Base-by-base conservation (phyloP, 2,113 vertebrate genomes). In the Forbesichthys papilliferus region DNA sequence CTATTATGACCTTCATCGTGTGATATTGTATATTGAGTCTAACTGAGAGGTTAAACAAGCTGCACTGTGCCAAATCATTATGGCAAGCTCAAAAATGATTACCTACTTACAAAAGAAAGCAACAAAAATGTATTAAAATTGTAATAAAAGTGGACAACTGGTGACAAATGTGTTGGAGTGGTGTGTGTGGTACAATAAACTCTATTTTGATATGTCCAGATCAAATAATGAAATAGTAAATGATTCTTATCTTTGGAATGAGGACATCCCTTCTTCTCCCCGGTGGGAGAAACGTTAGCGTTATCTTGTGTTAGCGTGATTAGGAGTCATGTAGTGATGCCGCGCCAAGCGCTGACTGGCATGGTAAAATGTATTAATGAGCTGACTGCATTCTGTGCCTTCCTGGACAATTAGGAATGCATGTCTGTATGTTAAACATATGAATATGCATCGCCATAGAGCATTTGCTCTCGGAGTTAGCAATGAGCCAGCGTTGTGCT, bases 351-450 rank as follows among this genome's bases (percentile, higher is more conserved):
- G 59, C 85, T 91, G 83, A 87, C 87, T 89, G 79, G 86, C 89
- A 84, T 84, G 82, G 84, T 69, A 84, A 90, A 80, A 79, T n/a
- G 72, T 80, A 89, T 87, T 90, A 90, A 93, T 91, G 91, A 92
- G 88, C 80, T 70, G 73, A 71, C 71, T 81, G 83, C 84, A 90
- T 90, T 89, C 86, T 68, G 42, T 62, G 52, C 80, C 83, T 70
- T 79, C 70, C 76, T 68, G 65, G 71, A 82, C 84, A 83, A 88
- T 92, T 90, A 90, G 64, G 75, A 85, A 87, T 89, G 87, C 89
- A 90, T 84, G 91, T 86, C 87, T 92, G 90, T 91, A 92, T 77
- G 87, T 92, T 91, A 92, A 92, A 93, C 93, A 92, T 87, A 93
- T 93, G 89, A 93, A 93, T 93, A 93, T 93, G 89, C 91, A 93